phyloP scores from a whole-genome alignment of 2,113 vertebrate genomes.

The Pandion haliaetus region DNA sequence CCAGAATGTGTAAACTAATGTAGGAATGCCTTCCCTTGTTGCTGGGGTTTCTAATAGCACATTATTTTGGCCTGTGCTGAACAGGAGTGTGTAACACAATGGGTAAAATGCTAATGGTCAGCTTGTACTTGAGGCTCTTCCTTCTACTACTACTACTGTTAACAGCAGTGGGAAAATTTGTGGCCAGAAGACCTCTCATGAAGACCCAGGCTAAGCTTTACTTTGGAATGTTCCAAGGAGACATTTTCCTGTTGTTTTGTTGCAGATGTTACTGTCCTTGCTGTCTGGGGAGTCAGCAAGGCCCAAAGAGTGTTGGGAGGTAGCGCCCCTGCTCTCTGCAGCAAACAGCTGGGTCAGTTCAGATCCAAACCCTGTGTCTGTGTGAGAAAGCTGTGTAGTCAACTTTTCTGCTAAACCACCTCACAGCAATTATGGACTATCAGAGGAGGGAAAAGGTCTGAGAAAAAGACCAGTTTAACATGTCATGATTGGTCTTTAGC shows the following conservation, averaged over 20 bases:
- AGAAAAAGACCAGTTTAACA: background rate
- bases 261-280: background rate
- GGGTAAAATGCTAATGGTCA: background rate
- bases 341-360: conserved; percentile 24
- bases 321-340: background rate
- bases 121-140: background rate
- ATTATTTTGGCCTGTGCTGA: background rate
- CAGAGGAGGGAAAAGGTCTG: conserved; percentile 5
- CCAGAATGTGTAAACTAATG: background rate
- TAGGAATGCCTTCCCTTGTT: background rate
- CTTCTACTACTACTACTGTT: background rate
- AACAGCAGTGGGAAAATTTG: background rate
- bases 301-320: background rate
- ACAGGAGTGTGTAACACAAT: fast-evolving
- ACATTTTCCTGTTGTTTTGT: background rate
- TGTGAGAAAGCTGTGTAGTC: background rate
- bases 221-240: background rate
- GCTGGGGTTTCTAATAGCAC: background rate
- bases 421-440: background rate
- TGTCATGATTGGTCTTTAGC: background rate
- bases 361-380: background rate
- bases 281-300: background rate
- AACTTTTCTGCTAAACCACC: background rate
- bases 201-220: background rate
- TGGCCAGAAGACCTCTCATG: background rate